Percentiles rank a stretch among this genome's conserved stretches.
Evolutionary conservation across 2,113 vertebrate genomes (phyloP).

Genomic region (Gobio gobio): DNA sequence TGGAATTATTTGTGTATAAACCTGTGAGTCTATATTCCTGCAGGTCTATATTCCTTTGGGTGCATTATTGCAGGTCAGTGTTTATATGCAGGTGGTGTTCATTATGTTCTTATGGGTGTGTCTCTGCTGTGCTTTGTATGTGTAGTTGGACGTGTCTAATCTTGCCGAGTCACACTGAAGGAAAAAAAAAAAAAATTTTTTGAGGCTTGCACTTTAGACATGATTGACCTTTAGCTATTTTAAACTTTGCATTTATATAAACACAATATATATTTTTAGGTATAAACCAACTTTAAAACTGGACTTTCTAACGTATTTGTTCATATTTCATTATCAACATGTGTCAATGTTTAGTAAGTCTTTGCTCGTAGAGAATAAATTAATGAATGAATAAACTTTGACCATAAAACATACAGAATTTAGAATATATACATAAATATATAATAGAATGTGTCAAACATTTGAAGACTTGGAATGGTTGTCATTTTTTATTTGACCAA

Average conservation of each 20-base stretch:
- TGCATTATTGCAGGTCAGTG: conserved; percentile 7
- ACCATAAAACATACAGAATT: background rate
- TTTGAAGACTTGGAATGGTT: background rate
- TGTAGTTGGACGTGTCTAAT: conserved; percentile 28
- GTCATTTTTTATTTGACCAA: background rate
- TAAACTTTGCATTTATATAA: background rate
- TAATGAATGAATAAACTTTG: background rate
- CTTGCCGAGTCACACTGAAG: conserved; percentile 42
- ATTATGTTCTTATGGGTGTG: conserved; percentile 18
- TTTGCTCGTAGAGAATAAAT: background rate
- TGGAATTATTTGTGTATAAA: background rate
- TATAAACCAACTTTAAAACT: background rate
- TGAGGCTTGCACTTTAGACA: background rate
- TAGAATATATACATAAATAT: background rate
- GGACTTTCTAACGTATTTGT: background rate
- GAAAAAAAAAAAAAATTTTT: background rate
- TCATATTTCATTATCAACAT: background rate
- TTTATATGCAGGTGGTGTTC: background rate
- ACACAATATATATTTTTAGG: background rate
- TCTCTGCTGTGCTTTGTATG: background rate
- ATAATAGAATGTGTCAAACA: background rate
- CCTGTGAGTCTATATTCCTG: background rate
- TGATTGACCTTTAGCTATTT: background rate
- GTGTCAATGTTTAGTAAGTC: background rate
- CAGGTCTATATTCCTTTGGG: background rate